Conservation (phyloP, 2,888 invertebrate species). For the Tiliacea citrago region DNA sequence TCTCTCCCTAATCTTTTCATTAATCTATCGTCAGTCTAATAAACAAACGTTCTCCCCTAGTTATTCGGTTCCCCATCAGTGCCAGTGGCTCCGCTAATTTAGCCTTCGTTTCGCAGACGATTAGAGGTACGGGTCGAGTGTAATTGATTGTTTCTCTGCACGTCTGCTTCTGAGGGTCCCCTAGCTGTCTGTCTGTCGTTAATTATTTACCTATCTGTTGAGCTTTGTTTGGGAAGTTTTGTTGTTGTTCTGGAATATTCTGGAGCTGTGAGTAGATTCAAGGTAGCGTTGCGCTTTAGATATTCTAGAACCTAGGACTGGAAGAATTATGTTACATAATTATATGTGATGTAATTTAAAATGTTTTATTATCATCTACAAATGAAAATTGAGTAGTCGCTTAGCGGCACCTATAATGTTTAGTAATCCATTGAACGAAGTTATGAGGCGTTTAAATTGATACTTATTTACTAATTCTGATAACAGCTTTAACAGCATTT, state of each 20-base stretch:
- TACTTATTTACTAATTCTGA: neutral
- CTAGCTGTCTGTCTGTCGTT: conserved; percentile 45
- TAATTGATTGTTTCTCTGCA: conserved; percentile 72
- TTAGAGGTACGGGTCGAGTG: conserved; percentile 69
- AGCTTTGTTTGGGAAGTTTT: conserved; percentile 29
- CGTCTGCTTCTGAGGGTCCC: conserved; percentile 61
- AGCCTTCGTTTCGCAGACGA: conserved; percentile 71
- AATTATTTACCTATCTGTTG: conserved; percentile 54
- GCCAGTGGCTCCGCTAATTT: conserved; percentile 77
- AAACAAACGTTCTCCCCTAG: conserved; percentile 49
- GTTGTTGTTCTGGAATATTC: conserved; percentile 38
- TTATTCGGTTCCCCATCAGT: conserved; percentile 66
- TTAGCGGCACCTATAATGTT: neutral
- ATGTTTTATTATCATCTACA: conserved; percentile 2
- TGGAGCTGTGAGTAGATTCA: neutral
- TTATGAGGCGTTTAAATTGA: neutral
- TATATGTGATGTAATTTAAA: neutral
- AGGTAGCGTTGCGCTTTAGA: neutral
- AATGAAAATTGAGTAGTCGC: neutral
- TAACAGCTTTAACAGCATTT: neutral
- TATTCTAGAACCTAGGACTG: neutral
- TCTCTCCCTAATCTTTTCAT: conserved; percentile 59
- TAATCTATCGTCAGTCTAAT: conserved; percentile 53
- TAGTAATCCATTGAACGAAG: neutral
- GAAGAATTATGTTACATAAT: neutral